phyloP scores from a whole-genome alignment of 1,140 invertebrate species.

The Bilobella aurantiaca region DNA sequence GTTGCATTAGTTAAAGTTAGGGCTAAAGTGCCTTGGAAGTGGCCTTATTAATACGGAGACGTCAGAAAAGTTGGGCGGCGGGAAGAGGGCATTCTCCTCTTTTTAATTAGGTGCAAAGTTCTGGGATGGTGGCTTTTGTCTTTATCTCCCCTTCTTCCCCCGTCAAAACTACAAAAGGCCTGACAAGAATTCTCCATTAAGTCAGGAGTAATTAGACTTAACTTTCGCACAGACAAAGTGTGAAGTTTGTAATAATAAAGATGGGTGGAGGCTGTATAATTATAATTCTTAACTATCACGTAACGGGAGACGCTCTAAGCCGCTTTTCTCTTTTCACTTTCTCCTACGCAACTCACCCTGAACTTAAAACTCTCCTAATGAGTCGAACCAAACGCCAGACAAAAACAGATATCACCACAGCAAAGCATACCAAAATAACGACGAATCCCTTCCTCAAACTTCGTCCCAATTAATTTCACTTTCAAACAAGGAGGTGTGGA shows the following conservation, averaged over 20 bases:
- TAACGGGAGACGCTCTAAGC: too few species aligned
- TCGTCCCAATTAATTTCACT: too few species aligned
- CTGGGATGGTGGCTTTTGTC: conserved; percentile 28
- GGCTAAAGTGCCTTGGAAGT: too few species aligned
- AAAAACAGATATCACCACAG: too few species aligned
- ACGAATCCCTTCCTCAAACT: too few species aligned
- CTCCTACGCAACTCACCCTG: too few species aligned
- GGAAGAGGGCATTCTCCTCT: conserved; percentile 24
- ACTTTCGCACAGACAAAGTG: conserved; percentile 2
- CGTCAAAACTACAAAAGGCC: conserved; percentile 13
- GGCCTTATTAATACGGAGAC: conserved; percentile 34
- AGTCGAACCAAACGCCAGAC: too few species aligned
- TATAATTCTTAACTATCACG: conserved; percentile 28
- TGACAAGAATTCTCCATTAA: conserved; percentile 34
- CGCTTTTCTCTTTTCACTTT: too few species aligned
- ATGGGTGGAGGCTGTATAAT: conserved; percentile 30
- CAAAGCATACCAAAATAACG: too few species aligned
- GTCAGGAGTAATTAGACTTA: conserved; percentile 5
- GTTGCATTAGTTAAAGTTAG: too few species aligned
- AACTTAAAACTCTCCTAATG: too few species aligned
- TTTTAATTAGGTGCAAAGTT: conserved; percentile 36
- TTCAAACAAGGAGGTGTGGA: too few species aligned
- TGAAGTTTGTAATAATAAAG: conserved; percentile 34
- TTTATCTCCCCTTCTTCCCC: conserved; percentile 19
- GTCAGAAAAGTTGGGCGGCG: conserved; percentile 25